These are phyloP conservation scores for Chamaetylas fuelleborni DNA, from an alignment of 2,113 vertebrate species.

Conservation along the genomic window DNA sequence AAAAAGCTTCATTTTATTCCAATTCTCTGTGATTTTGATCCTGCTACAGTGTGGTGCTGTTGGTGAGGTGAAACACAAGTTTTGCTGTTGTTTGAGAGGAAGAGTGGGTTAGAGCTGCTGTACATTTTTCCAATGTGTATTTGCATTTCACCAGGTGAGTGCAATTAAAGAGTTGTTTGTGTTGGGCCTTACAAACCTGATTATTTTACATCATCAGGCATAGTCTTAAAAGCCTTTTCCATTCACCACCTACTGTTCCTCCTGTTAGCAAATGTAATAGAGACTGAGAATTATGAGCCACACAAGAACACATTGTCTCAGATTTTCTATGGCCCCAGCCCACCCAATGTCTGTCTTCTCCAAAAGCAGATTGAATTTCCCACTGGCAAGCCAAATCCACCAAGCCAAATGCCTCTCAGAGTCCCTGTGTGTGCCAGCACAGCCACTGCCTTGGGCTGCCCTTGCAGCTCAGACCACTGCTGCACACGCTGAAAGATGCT, in stretches of 20 bases:
- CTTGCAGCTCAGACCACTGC: background rate
- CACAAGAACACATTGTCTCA: background rate
- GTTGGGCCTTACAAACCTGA: background rate
- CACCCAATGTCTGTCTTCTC: background rate
- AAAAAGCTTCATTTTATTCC: background rate
- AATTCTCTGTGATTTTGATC: background rate
- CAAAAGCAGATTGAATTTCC: background rate
- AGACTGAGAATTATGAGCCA: background rate
- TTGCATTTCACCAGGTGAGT: background rate
- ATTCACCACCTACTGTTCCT: background rate
- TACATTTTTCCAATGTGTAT: background rate
- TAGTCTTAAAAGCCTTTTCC: background rate
- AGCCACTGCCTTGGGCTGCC: fast-evolving
- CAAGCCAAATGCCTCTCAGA: background rate
- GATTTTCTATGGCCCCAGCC: background rate
- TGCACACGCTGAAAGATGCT: background rate
- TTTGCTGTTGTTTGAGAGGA: background rate
- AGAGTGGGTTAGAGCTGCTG: background rate
- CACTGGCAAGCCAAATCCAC: background rate
- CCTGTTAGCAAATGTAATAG: background rate
- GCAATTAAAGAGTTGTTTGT: background rate
- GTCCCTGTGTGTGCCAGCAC: background rate
- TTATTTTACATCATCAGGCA: background rate
- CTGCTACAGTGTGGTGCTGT: background rate
- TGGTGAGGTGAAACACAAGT: background rate